Base-by-base conservation (phyloP, 2,797 vertebrate species). In the Ceryle rudis region DNA sequence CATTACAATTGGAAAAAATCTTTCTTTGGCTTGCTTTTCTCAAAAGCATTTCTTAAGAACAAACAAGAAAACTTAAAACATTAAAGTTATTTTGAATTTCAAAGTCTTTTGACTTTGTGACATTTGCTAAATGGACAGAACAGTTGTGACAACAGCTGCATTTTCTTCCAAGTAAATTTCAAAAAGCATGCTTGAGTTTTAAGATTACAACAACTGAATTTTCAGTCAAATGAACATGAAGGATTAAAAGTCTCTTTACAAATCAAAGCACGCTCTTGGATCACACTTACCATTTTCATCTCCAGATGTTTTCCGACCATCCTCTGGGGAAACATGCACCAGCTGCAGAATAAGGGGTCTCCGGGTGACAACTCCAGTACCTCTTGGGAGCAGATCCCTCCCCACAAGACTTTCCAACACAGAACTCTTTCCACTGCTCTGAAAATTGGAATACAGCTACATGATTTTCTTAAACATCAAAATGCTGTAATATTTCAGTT, bases 361-460 rank as follows among this genome's bases (percentile, higher is more conserved):
- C 52, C 99, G 99, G 13, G 99, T 99, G 96, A 99, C 99, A 86
- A 99, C 98, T 75, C 99, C 99, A 37, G 99, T 99, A 23, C 99
- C 99, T 71, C 99, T 98, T 26, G 99, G 99, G 73, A 99, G 98
- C 89, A 99, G 98, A 98, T 99, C 99, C 86, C 98, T 98, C 70
- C 99, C 99, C 84, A 99, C 99, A 52, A 99, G 98, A 97, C 99
- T 99, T 97, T 99, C 99, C 94, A 99, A 97, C 86, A 99, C 99
- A 8, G 99, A 99, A 97, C 99, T 99, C 97, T 99, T 99, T 77
- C 99, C 99, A 86, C 99, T 99, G 98, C 99, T 99, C 99, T 99
- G 98, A 98, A 98, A 96, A 97, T 29, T 66, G 17, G 90, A 97
- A 66, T 28, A 96, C 31, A 97, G 47, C 33, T 39, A 78, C 65